phyloP scores from a whole-genome alignment of 1,140 invertebrate species.

The Ips typographus region DNA sequence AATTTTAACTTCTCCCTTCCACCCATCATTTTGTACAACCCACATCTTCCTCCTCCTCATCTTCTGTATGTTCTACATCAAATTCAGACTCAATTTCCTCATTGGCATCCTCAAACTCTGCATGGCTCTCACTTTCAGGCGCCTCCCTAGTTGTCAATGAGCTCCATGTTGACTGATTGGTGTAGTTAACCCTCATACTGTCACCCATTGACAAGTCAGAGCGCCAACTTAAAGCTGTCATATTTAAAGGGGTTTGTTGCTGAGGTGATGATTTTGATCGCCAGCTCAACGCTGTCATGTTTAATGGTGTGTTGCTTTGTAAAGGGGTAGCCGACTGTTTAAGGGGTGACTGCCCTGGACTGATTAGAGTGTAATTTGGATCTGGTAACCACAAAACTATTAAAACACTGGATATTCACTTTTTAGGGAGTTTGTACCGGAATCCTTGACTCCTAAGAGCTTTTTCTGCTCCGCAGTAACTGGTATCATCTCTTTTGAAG shows the following conservation, averaged over 20 bases:
- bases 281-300: conserved; percentile 27
- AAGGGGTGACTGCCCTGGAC: conserved; percentile 25
- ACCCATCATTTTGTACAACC: neutral
- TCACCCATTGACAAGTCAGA: conserved; percentile 44
- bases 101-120: neutral
- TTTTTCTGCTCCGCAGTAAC: conserved; percentile 51
- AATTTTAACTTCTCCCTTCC: neutral
- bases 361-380: conserved; percentile 41
- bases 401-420: too few species aligned
- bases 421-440: conserved; percentile 28
- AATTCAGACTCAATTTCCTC: conserved; percentile 2
- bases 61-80: conserved; percentile 1
- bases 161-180: neutral
- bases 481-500: conserved; percentile 42
- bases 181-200: conserved; percentile 38
- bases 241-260: conserved; percentile 43
- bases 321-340: neutral
- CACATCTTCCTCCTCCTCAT: conserved; percentile 49
- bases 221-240: conserved; percentile 48
- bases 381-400: conserved; percentile 22
- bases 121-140: neutral
- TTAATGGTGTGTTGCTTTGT: conserved; percentile 8
- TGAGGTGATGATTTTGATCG: conserved; percentile 12
- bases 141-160: neutral
- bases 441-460: conserved; percentile 50